Evolutionary conservation across 2,888 invertebrate species (phyloP), one percentile per base, ranked within the genome.

Genomic region (Cryptus viduatorius): DNA sequence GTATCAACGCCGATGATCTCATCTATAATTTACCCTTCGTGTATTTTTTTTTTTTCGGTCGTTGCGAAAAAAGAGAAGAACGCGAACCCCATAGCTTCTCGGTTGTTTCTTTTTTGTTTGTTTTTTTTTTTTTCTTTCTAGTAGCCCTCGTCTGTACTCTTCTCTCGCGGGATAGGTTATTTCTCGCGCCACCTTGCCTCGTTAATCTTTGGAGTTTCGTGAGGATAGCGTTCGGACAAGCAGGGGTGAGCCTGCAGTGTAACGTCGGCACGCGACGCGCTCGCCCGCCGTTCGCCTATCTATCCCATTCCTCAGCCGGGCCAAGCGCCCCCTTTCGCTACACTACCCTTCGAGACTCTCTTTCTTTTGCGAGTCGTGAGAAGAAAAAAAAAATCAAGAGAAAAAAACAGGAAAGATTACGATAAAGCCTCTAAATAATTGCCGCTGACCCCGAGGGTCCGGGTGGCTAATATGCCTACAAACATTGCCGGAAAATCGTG

Each of bases 131-230:
- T 69, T 50, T 44, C 16, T 61, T 42, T n/a, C 53, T 16, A 59
- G 56, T 77, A 50, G 19, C 76, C n/a, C 71, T 77, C 68, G 56
- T 53, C 68, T 68, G 68, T 72, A 69, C 56, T 79, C 82, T 80
- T 86, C 73, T 79, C 75, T 76, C 80, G 67, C 50, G 85, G 90
- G 90, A 90, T 92, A 90, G 90, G 90, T 91, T 91, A 92, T 92
- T 91, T 92, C 92, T 91, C 89, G 91, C 92, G 89, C 92, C 91
- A 90, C 90, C 90, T 91, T 90, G 91, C 89, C 89, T 90, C 92
- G 92, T 92, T 92, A 92, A 92, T 92, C 92, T 92, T 90, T 88
- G 73, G 90, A 90, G 90, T 90, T 90, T 92, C 91, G 89, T 91
- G 90, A 92, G 92, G 92, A 91, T 92, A 91, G 90, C 89, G 86